Conservation (phyloP, 2,888 invertebrate genomes). For the Acleris holmiana region DNA sequence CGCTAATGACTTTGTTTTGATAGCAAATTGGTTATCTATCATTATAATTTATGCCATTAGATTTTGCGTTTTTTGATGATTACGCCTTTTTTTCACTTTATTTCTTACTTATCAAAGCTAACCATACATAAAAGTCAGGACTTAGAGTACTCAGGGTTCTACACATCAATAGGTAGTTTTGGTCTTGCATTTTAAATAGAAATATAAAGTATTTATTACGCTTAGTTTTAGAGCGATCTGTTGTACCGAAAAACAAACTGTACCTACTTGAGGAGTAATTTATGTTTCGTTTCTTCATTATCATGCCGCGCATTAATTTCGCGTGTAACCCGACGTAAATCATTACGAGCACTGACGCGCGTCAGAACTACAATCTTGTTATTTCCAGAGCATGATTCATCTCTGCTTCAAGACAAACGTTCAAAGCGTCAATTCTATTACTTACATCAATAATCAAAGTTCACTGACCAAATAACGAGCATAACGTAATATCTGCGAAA, state of each 20-base stretch:
- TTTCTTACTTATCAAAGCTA: too few relatives aligned
- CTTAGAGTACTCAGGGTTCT: too few relatives aligned
- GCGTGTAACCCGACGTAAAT: constrained; percentile 24
- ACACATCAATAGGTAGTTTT: too few relatives aligned
- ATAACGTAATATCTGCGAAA: constrained; percentile 39
- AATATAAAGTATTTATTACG: too few relatives aligned
- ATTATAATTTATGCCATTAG: background rate
- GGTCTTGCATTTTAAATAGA: too few relatives aligned
- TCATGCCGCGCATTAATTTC: constrained; percentile 27
- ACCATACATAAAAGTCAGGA: too few relatives aligned
- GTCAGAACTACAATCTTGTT: constrained; percentile 34
- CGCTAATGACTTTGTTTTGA: constrained; percentile 20
- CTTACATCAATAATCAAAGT: constrained; percentile 45
- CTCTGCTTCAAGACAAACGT: constrained; percentile 53
- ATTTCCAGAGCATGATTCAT: constrained; percentile 34
- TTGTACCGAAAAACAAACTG: background rate
- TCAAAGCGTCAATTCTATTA: constrained; percentile 43
- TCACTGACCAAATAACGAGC: constrained; percentile 59
- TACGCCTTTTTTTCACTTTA: too few relatives aligned
- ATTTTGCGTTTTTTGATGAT: too few relatives aligned
- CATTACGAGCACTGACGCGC: constrained; percentile 26
- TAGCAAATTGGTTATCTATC: constrained; percentile 4
- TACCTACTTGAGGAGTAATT: background rate
- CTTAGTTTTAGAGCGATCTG: too few relatives aligned
- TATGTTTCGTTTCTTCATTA: constrained; percentile 13